These are phyloP conservation scores for Melinopterus prodromus DNA, from an alignment of 2,888 invertebrate species.

Conservation along the genomic window DNA sequence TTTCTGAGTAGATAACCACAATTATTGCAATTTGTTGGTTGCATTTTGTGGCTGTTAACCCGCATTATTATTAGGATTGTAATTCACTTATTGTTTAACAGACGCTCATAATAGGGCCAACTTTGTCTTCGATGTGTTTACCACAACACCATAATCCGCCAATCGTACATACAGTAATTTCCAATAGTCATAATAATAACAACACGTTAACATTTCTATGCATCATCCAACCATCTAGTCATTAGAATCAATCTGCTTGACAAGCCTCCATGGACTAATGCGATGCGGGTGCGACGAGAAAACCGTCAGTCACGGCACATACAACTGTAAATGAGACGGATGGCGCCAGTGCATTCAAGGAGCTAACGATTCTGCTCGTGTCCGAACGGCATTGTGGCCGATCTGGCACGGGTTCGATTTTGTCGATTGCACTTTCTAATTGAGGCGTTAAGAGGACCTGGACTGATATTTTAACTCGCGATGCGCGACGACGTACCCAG, in stretches of 20 bases:
- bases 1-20: too few species aligned
- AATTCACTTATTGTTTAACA: too few species aligned
- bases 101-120: too few species aligned
- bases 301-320: conserved; percentile 4
- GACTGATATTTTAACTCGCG: background rate
- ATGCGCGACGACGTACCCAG: background rate
- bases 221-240: background rate
- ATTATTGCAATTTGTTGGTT: too few species aligned
- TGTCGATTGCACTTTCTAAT: background rate
- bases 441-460: background rate
- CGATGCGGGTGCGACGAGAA: conserved; percentile 4
- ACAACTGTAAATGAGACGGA: background rate
- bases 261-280: background rate
- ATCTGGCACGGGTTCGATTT: background rate
- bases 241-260: background rate
- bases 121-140: background rate
- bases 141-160: background rate
- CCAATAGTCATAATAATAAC: background rate
- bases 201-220: background rate
- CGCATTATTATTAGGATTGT: too few species aligned
- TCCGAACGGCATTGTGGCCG: background rate
- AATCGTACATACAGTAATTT: background rate
- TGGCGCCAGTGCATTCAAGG: conserved; percentile 4
- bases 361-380: background rate
- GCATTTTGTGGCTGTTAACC: too few species aligned